These are phyloP conservation scores for Hirudo medicinalis DNA, from an alignment of 1,140 invertebrate species.

Conservation along the genomic window DNA sequence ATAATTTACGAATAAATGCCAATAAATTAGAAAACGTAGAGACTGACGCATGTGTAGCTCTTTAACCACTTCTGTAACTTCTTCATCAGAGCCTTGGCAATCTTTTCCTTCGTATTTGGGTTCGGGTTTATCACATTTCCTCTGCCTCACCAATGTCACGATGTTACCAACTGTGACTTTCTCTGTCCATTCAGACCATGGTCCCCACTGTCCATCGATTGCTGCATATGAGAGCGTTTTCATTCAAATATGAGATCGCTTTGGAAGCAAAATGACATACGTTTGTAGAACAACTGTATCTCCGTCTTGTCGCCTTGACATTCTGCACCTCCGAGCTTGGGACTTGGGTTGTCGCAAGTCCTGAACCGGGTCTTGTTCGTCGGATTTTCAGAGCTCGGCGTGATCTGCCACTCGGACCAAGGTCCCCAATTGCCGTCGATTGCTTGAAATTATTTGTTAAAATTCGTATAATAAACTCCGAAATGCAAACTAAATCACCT, in stretches of 20 bases:
- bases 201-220: slow-evolving; percentile 41
- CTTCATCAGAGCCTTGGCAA: slow-evolving; percentile 12
- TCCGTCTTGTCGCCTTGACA: slow-evolving; percentile 21
- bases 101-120: slow-evolving; percentile 16
- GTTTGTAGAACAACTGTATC: neutral
- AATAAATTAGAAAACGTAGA: neutral
- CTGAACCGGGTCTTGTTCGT: slow-evolving; percentile 48
- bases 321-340: slow-evolving; percentile 24
- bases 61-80: neutral
- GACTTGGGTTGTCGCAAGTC: slow-evolving; percentile 41
- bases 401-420: slow-evolving; percentile 52
- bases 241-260: neutral
- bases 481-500: too few species aligned
- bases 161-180: slow-evolving; percentile 34
- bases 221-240: neutral
- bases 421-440: slow-evolving; percentile 49
- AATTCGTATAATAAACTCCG: too few species aligned
- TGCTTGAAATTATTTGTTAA: neutral
- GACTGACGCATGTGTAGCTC: slow-evolving; percentile 1
- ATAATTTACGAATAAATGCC: neutral
- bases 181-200: slow-evolving; percentile 39
- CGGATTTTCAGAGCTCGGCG: slow-evolving; percentile 52
- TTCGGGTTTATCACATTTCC: slow-evolving; percentile 11
- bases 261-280: neutral
- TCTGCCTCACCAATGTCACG: slow-evolving; percentile 11